Percentiles rank a stretch among this genome's conserved stretches.
phyloP scores from a whole-genome alignment of 2,113 vertebrate genomes.

The Tragelaphus scriptus region DNA sequence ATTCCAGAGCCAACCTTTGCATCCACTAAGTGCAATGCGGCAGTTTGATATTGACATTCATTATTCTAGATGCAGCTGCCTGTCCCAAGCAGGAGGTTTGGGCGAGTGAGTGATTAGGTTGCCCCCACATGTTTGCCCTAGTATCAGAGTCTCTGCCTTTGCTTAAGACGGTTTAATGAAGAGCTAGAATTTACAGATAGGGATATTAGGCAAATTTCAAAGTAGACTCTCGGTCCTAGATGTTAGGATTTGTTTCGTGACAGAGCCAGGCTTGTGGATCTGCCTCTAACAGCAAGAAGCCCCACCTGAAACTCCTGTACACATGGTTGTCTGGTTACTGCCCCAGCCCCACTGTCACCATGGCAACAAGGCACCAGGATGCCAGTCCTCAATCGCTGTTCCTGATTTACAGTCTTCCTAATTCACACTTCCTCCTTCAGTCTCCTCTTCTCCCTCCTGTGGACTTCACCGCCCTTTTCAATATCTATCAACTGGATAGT shows the following conservation, averaged over 20 bases:
- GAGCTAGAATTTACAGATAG: neutral
- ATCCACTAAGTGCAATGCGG: neutral
- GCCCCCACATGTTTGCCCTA: neutral
- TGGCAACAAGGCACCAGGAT: neutral
- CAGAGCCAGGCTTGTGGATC: neutral
- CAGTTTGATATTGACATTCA: neutral
- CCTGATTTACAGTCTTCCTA: neutral
- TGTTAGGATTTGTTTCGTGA: neutral
- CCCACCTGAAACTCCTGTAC: neutral
- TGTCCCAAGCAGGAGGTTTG: neutral
- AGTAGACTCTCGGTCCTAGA: neutral
- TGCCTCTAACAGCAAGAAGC: neutral
- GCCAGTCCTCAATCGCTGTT: neutral
- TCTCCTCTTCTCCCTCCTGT: neutral
- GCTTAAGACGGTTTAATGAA: neutral
- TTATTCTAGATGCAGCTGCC: neutral
- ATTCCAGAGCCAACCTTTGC: neutral
- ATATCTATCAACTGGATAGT: neutral
- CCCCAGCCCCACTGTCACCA: neutral
- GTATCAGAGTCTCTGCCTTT: neutral
- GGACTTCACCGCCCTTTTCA: neutral
- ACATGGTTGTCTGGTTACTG: neutral
- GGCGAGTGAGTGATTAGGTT: neutral
- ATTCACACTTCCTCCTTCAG: conserved; percentile 13
- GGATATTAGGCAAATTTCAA: neutral